phyloP scores from a whole-genome alignment of 92 coral and sea anemone genomes.

The Parazoanthus darwini region DNA sequence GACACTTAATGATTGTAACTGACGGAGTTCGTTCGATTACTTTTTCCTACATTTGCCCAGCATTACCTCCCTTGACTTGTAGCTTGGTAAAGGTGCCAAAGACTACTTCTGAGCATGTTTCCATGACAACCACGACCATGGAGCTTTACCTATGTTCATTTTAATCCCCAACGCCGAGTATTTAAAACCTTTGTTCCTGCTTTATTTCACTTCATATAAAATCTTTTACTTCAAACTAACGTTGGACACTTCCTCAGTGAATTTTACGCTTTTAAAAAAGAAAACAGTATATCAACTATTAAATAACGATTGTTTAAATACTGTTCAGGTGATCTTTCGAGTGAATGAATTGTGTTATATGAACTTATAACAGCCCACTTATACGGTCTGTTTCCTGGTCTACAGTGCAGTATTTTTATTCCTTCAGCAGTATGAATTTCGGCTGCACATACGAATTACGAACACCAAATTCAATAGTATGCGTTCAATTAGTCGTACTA shows the following conservation, averaged over 20 bases:
- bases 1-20: no score
- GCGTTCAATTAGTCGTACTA: no score
- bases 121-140: no score
- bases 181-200: not conserved
- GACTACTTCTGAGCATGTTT: no score
- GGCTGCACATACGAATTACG: no score
- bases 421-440: not conserved
- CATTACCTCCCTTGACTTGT: no score
- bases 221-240: not conserved
- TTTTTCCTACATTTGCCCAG: no score
- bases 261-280: not conserved
- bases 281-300: not conserved
- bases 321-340: not conserved
- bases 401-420: not conserved
- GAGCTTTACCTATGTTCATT: no score
- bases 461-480: not conserved
- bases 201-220: not conserved
- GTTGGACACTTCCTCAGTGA: not conserved
- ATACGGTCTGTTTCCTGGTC: not conserved
- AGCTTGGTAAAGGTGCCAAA: no score
- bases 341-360: not conserved
- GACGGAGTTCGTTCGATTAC: no score
- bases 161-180: no score
- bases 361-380: not conserved
- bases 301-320: conserved; percentile 8